Base-by-base conservation (phyloP, 2,113 vertebrate genomes). In the Cavia aperea region DNA sequence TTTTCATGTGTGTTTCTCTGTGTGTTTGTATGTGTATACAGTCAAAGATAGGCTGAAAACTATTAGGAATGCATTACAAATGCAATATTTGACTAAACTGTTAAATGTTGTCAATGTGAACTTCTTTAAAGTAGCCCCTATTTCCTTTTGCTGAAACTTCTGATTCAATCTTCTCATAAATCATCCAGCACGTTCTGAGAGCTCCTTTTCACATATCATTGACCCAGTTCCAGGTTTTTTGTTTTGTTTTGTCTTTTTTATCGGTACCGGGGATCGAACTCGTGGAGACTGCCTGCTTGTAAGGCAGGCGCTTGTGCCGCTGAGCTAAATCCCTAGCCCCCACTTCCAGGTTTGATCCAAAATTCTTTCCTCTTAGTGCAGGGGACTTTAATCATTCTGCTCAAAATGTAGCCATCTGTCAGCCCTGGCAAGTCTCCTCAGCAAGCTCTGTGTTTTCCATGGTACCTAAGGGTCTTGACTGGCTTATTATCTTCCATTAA, bases 121-220 rank as follows among this genome's bases (percentile, higher is more conserved):
- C 31, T 1, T 43, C n/a, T 23, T 29, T 21, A 68, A 68, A 0
- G 1, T 21, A 18, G 1, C 7, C 46, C 79, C 26, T 18, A 2
- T 75, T 89, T 46, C 11, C 19, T 58, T 66, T 56, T 62, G 39
- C 31, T 51, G 46, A 82, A 81, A 39, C 24, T 36, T 72, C 36
- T 46, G 46, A 39, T 8, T 18, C 19, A 21, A 31, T 51, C 12
- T 24, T 77, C 19, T 19, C 16, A 9, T 9, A 23, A 88, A 2
- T 12, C 66, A 18, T 60, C 54, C 26, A 8, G 86, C 75, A 11
- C n/a, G 39, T 10, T 62, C 14, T 24, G 1, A 68, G 3, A 2
- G 19, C 1, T 23, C 4, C 49, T 46, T 3, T 21, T 2, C 5
- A 8, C 2, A 0, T 18, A 51, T 14, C 16, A 49, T 7, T 4